Evolutionary conservation across 2,113 vertebrate species (phyloP).

Genomic region (Cariama cristata): DNA sequence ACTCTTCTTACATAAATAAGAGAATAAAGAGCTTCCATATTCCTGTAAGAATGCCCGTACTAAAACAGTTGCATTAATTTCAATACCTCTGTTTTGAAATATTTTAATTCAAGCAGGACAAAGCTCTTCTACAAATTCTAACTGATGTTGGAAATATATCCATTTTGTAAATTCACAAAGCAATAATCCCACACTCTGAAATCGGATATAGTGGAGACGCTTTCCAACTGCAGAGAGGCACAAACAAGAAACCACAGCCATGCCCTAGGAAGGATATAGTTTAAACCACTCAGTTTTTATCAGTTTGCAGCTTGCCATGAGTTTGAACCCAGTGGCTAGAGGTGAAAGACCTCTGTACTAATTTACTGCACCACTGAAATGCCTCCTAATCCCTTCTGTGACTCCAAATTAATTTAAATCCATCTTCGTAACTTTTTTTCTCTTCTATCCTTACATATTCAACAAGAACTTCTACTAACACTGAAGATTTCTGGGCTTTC

Average conservation of each 20-base stretch:
- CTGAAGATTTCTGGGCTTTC: neutral
- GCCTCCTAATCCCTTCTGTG: neutral
- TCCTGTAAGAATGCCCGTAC: neutral
- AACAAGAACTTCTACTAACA: neutral
- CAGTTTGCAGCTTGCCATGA: constrained; percentile 16
- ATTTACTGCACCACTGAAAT: constrained; percentile 52
- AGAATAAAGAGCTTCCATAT: neutral
- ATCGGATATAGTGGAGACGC: neutral
- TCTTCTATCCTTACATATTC: neutral
- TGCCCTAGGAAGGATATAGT: neutral
- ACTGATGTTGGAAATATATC: neutral
- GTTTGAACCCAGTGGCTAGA: constrained; percentile 36
- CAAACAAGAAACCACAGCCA: neutral
- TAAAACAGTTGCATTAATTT: neutral
- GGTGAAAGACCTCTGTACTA: constrained; percentile 43
- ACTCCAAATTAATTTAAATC: constrained; percentile 13
- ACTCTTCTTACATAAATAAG: neutral
- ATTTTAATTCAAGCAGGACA: neutral
- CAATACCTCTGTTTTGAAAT: neutral
- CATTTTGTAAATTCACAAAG: neutral
- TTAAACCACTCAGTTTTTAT: constrained; percentile 25
- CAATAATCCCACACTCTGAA: neutral
- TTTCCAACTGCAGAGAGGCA: neutral
- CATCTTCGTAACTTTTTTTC: neutral
- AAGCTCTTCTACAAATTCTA: neutral